A percentile compares a stretch with the other conserved stretches of the same genome.
These are phyloP conservation scores for Galeopterus variegatus DNA, from an alignment of 2,113 vertebrate genomes.

Conservation along the genomic window DNA sequence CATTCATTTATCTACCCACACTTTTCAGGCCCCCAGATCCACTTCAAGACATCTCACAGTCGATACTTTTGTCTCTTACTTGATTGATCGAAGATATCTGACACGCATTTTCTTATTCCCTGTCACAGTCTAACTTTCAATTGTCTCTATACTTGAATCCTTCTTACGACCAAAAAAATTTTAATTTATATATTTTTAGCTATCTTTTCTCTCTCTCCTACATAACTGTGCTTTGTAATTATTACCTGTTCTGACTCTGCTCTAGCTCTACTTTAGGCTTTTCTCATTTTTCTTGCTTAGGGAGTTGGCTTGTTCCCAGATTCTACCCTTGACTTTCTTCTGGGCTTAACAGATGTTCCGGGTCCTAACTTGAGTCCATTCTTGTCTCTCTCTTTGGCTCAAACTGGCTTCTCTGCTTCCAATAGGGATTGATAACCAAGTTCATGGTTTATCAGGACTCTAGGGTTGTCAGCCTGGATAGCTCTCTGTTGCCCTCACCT, in stretches of 20 bases:
- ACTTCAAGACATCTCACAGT: not conserved
- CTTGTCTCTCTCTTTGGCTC: not conserved
- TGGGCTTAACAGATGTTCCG: not conserved
- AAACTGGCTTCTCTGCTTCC: not conserved
- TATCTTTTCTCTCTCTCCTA: not conserved
- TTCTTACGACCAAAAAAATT: not conserved
- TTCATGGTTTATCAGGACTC: not conserved
- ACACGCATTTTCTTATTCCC: not conserved
- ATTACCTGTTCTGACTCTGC: not conserved
- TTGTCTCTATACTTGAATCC: not conserved
- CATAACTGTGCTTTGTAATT: not conserved
- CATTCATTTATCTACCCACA: not conserved
- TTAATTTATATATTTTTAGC: not conserved
- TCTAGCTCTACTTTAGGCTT: not conserved
- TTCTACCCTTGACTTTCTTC: not conserved
- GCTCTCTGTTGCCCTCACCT: constrained; percentile 67
- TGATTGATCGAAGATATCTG: not conserved
- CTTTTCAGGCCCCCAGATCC: not conserved
- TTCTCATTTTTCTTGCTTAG: not conserved
- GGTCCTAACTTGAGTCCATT: not conserved
- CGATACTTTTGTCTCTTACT: not conserved
- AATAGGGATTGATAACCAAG: not conserved
- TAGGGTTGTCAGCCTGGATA: not conserved
- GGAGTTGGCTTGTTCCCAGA: not conserved
- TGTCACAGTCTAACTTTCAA: not conserved